Evolutionary conservation across 2,888 invertebrate genomes (phyloP).

Genomic region (Arctia plantaginis): DNA sequence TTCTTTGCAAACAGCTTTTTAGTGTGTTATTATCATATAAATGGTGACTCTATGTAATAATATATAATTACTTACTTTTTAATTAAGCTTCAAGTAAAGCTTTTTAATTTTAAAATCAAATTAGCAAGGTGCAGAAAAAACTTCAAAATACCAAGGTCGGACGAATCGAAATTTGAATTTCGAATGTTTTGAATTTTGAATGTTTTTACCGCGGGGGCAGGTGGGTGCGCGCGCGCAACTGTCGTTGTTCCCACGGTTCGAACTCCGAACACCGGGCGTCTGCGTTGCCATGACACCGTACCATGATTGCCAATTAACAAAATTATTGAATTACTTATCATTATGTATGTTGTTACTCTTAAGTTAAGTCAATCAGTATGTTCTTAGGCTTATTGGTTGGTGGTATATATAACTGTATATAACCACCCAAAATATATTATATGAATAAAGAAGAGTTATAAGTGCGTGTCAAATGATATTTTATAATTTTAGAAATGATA

Average conservation of each 20-base stretch:
- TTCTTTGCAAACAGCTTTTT: not conserved
- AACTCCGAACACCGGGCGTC: constrained; percentile 74
- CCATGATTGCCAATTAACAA: constrained; percentile 82
- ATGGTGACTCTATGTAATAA: not conserved
- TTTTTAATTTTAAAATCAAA: constrained; percentile 27
- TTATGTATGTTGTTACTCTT: constrained; percentile 15
- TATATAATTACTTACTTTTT: not conserved
- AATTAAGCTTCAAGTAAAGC: constrained; percentile 3
- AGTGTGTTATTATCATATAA: not conserved
- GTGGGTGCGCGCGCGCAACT: constrained; percentile 79
- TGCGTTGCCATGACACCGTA: constrained; percentile 70
- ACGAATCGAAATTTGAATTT: constrained; percentile 80
- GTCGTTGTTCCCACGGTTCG: constrained; percentile 83
- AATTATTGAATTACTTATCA: constrained; percentile 56
- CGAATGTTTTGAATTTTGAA: constrained; percentile 61
- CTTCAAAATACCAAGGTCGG: constrained; percentile 73
- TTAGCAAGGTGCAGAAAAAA: constrained; percentile 37
- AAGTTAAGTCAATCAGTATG: not conserved
- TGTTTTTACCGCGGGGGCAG: constrained; percentile 79
- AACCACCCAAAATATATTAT: no score
- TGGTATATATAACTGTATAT: not conserved
- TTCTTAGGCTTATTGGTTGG: not conserved
- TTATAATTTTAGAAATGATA: not conserved
- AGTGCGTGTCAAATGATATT: not conserved
- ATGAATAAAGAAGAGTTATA: not conserved